Base-by-base conservation (phyloP, 2,113 vertebrate species). In the Nettapus auritus region DNA sequence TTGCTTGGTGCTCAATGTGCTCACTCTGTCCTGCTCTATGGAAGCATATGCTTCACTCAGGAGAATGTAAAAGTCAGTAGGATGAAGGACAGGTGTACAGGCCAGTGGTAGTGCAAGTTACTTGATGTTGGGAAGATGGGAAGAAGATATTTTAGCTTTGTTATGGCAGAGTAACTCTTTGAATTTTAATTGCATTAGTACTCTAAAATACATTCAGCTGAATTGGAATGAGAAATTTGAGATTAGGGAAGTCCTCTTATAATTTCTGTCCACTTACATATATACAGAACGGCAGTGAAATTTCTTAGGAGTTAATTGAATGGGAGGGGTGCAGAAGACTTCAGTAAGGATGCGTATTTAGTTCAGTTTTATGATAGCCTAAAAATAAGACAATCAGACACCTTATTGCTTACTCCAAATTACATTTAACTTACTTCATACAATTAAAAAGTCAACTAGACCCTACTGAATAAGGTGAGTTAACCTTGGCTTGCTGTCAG, bases 401-500 rank as follows among this genome's bases (percentile, higher is more conserved):
- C 1, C 5, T 60, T 77, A 63, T 31, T 69, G 42, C 62, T 81
- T 90, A 33, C 13, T 70, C 34, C 63, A 53, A 31, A 42, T 62
- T 68, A 31, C 16, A 31, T 56, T 64, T 87, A 73, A 28, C 31
- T 64, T 34, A 20, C 21, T 14, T 82, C 87, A 70, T 66, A 15
- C 28, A 52, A 57, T 38, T 16, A 53, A 71, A 80, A 92, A 69
- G 38, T 57, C 33, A 44, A 38, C 11, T 38, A 60, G 38, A 82
- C 59, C 82, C 55, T 33, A 28, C 21, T 90, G 44, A 69, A n/a
- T 66, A 69, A 44, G n/a, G 15, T 64, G 19, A 8, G 8, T 20
- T 0, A 1, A 44, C 13, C 5, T 42, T 29, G 6, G 6, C 42
- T 60, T 36, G 19, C 33, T n/a, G 28, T 6, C 28, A 38, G 23